Base-by-base conservation (phyloP, 2,113 vertebrate genomes). In the Anolis carolinensis region DNA sequence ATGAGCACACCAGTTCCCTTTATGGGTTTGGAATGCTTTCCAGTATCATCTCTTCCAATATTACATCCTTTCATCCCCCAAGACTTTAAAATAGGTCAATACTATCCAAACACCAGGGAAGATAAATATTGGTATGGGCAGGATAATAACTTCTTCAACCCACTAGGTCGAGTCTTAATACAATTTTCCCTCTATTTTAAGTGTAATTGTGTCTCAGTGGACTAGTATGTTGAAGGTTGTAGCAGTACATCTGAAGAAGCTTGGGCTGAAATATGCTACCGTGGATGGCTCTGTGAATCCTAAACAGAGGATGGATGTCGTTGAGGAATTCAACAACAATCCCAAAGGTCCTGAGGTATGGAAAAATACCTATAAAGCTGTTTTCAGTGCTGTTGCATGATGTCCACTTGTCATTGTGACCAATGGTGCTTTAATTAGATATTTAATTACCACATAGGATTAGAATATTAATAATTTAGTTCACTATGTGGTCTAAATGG, bases 171-270 rank as follows among this genome's bases (percentile, higher is more conserved):
- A 30, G 39, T 20, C 18, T 65, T 21, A 68, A 27, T 0, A 13
- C 90, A 21, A 87, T 11, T 44, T 72, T 1, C 44, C 67, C 81
- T 48, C 78, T 88, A 62, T 85, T 71, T 34, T 0, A 91, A 99
- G 99, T 62, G 98, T 99, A 88, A 96, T 99, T 30, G 97, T 99
- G 76, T 99, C 99, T 39, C 99, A 99, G 94, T 99, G 99, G 99
- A 99, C 98, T 1, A 98, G 97, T 91, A 98, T 99, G 98, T 93
- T 99, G 80, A 94, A 86, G 4, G 97, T 99, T 7, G 97, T 99
- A 62, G 97, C 97, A 0, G 85, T 95, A 76, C 98, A 99, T 73
- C 96, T 99, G 71, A 87, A 87, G 87, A 91, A 25, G 32, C 94
- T 96, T 2, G 95, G 95, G 23, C 88, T 99, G 82, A 97, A 88